A percentile compares a stretch with the other conserved stretches of the same genome.
Evolutionary conservation across 2,797 vertebrate species (phyloP).

Genomic region (Fringilla coelebs): DNA sequence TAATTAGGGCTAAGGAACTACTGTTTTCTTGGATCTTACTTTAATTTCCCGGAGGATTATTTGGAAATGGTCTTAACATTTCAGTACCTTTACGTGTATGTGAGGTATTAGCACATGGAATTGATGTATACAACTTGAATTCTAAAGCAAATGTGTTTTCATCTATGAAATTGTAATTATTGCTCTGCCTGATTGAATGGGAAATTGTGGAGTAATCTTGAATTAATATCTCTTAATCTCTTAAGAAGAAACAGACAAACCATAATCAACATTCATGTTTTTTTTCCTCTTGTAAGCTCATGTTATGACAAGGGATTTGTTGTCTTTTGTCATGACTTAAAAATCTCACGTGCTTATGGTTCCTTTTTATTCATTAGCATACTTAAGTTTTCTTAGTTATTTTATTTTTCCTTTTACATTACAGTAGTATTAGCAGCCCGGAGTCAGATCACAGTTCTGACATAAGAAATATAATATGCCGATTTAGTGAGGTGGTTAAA

Average conservation of each 20-base stretch:
- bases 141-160: not conserved
- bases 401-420: slow-evolving; percentile 2
- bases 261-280: not conserved
- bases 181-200: not conserved
- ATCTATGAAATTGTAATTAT: not conserved
- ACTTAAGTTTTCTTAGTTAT: not conserved
- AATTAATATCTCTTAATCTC: not conserved
- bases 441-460: not conserved
- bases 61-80: not conserved
- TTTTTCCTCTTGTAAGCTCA: not conserved
- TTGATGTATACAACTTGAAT: not conserved
- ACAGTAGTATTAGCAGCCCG: not conserved
- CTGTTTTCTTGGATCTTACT: not conserved
- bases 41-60: not conserved
- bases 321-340: not conserved
- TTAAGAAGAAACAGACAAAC: not conserved
- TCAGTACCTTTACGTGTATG: not conserved
- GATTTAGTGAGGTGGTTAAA: not conserved
- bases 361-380: not conserved
- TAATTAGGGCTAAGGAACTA: not conserved
- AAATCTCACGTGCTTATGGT: not conserved
- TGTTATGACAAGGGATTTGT: not conserved
- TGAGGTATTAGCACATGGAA: not conserved
- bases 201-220: not conserved
- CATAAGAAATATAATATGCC: not conserved